Evolutionary conservation across 2,797 vertebrate species (phyloP).

Genomic region (Malurus leucopterus): DNA sequence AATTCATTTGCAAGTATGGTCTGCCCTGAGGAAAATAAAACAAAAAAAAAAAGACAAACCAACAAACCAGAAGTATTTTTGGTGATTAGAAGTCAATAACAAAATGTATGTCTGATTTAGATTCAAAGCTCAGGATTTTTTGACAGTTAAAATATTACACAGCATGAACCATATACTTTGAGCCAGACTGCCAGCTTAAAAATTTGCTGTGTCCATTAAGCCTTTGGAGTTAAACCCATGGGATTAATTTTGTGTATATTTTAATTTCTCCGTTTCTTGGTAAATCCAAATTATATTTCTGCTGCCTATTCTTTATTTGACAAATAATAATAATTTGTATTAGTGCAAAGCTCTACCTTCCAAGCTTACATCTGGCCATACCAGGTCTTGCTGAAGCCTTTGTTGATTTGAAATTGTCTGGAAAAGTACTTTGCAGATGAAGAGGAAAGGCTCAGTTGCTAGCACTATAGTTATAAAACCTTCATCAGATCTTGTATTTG

Average conservation of each 20-base stretch:
- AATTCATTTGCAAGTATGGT: neutral
- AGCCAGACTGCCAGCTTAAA: neutral
- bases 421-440: neutral
- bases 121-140: neutral
- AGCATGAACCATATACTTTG: neutral
- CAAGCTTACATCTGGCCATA: neutral
- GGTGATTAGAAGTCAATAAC: neutral
- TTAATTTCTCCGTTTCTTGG: neutral
- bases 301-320: neutral
- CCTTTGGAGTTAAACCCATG: neutral
- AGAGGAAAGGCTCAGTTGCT: neutral
- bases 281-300: neutral
- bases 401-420: neutral
- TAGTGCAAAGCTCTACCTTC: neutral
- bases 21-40: neutral
- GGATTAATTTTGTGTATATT: neutral
- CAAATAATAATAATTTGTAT: neutral
- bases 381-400: neutral
- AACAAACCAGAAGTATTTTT: fast-evolving
- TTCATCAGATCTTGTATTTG: neutral
- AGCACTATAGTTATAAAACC: neutral
- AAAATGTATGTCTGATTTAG: neutral
- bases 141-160: neutral
- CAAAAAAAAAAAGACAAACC: neutral
- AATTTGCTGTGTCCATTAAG: neutral